Base-by-base conservation (phyloP, 37 sponge, comb jelly and placozoan genomes). In the Chondrilla cf. caribensis region DNA sequence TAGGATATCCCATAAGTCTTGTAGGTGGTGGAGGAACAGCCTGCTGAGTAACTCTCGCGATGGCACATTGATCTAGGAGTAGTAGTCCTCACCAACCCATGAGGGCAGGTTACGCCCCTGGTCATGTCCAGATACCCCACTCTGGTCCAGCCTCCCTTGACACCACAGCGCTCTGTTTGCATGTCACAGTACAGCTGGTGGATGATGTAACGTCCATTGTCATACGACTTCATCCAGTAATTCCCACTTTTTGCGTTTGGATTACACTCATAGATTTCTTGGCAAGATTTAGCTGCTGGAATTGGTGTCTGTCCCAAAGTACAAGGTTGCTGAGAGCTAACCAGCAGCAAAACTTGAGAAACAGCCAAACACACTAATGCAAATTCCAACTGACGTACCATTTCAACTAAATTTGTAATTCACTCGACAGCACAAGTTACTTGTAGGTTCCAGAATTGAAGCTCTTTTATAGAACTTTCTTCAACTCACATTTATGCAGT, bases 181-280 rank as follows among this genome's bases (percentile, higher is more conserved):
- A 62, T 62, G 64, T 62, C 64, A 62, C 64, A 62, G 29, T 62
- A 62, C 64, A n/a, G 25, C 25, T 28, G 64, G 29, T 62, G 64
- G 25, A 28, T 62, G 25, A 62, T 28, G 7, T 19, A 29, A 4
- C 64, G 4, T 6, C 64, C 64, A 29, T 29, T 28, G 29, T 19
- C 29, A 15, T n/a, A 29, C 22, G 29, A n/a, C 5, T 4, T 19
- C 29, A 62, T 62, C 64, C 64, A 62, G 29, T 62, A 62, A 15
- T 62, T 19, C 25, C 64, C 64, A 28, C 29, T 29, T 29, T 15
- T 29, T 19, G 64, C 64, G 6, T 28, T 62, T 5, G 64, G 64
- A n/a, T 62, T 62, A n/a, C 64, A 62, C 18, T 62, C 64, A 29
- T 62, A 29, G 64, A 62, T 62, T 15, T 62, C 64, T 4, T n/a